phyloP scores from a whole-genome alignment of 2,113 vertebrate genomes.

The Aspiorhynchus laticeps region DNA sequence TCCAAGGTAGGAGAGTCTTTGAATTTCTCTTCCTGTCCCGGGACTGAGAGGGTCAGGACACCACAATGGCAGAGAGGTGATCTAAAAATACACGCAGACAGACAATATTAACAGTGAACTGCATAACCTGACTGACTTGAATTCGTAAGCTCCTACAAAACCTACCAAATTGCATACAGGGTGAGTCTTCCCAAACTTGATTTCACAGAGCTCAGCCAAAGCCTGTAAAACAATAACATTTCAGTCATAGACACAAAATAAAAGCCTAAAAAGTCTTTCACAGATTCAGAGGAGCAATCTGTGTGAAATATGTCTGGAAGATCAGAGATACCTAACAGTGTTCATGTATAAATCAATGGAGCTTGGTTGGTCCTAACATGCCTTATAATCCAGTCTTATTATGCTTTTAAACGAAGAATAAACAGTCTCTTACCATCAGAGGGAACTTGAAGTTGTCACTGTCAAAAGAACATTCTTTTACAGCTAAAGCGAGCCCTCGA shows the following conservation, averaged over 20 bases:
- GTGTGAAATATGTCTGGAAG: not conserved
- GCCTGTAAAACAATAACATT: slow-evolving; percentile 78
- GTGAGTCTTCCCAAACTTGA: slow-evolving; percentile 96
- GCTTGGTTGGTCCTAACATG: not conserved
- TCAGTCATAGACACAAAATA: slow-evolving; percentile 45
- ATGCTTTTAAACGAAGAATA: not conserved
- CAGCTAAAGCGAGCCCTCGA: slow-evolving; percentile 90
- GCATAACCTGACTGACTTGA: not conserved
- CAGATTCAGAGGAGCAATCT: not conserved
- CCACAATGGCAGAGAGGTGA: slow-evolving; percentile 90
- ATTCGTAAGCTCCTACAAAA: slow-evolving; percentile 21
- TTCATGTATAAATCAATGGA: not conserved
- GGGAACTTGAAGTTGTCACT: slow-evolving; percentile 99
- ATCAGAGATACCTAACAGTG: not conserved
- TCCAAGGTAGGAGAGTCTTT: slow-evolving; percentile 93
- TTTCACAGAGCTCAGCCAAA: slow-evolving; percentile 97
- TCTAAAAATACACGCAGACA: slow-evolving; percentile 69
- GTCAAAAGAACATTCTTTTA: slow-evolving; percentile 97
- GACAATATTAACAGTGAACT: not conserved
- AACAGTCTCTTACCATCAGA: slow-evolving; percentile 86
- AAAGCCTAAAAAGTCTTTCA: not conserved
- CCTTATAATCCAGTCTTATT: not conserved
- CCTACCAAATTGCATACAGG: slow-evolving; percentile 96
- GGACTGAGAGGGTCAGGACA: slow-evolving; percentile 91
- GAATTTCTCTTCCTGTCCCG: slow-evolving; percentile 91